These are phyloP conservation scores for Myotis vivesi DNA, from an alignment of 2,797 vertebrate genomes.

Conservation along the genomic window DNA sequence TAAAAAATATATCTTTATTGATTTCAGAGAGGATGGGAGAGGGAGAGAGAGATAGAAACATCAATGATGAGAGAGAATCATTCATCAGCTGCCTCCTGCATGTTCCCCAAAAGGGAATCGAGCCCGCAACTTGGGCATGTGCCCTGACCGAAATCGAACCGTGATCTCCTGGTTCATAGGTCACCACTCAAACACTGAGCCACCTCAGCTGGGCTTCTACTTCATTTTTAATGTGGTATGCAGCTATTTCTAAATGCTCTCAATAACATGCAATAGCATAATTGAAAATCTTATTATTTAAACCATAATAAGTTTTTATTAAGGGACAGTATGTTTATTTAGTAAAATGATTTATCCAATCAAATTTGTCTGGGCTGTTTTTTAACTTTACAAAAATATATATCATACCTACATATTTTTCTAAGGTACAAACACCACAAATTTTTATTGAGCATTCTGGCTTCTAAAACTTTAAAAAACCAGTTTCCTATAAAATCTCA, in stretches of 20 bases:
- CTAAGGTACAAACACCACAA: background rate
- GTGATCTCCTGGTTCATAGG: too few relatives aligned
- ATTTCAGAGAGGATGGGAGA: too few relatives aligned
- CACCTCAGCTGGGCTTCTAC: too few relatives aligned
- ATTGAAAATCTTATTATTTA: constrained; percentile 62
- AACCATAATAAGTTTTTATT: background rate
- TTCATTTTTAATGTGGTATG: background rate
- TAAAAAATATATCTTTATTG: too few relatives aligned
- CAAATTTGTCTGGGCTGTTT: constrained; percentile 37
- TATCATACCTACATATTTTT: background rate
- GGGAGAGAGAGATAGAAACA: too few relatives aligned
- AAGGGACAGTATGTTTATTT: constrained; percentile 61
- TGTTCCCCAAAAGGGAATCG: too few relatives aligned
- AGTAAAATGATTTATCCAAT: constrained; percentile 50
- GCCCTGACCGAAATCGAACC: too few relatives aligned
- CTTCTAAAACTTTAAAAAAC: constrained; percentile 33
- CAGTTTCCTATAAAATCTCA: constrained; percentile 47
- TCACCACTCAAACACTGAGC: too few relatives aligned
- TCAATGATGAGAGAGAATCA: too few relatives aligned
- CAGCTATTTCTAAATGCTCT: constrained; percentile 51
- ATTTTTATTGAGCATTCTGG: constrained; percentile 48
- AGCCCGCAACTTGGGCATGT: too few relatives aligned
- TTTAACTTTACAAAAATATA: constrained; percentile 44
- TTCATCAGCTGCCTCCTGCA: too few relatives aligned
- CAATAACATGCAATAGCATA: constrained; percentile 29